Percentiles rank a stretch among this genome's conserved stretches.
These are phyloP conservation scores for Rhinopomastus cyanomelas DNA, from an alignment of 2,113 vertebrate genomes.

Conservation along the genomic window DNA sequence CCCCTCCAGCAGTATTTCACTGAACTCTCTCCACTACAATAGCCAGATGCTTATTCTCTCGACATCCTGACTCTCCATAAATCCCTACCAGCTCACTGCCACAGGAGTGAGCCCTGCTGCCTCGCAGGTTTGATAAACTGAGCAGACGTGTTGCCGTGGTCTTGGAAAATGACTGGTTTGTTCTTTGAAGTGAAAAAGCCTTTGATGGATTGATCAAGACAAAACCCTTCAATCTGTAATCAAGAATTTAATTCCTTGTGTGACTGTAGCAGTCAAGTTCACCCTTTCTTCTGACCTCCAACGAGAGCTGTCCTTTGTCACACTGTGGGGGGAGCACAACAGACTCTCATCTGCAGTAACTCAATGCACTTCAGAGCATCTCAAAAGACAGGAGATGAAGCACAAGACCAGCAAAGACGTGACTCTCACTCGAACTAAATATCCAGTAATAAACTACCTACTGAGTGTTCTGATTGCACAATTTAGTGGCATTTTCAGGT, in stretches of 20 bases:
- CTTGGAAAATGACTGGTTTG: not conserved
- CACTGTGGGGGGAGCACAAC: no score
- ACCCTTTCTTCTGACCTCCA: not conserved
- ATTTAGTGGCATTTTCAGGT: not conserved
- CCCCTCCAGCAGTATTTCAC: not conserved
- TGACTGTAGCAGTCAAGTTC: not conserved
- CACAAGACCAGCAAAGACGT: not conserved
- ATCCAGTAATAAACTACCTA: not conserved
- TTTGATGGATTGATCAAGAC: not conserved
- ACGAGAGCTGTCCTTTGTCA: no score
- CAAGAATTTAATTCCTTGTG: not conserved
- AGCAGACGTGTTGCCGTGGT: not conserved
- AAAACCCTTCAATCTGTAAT: not conserved
- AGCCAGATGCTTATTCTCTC: not conserved
- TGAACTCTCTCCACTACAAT: not conserved
- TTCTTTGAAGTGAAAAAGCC: not conserved
- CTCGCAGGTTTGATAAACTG: not conserved
- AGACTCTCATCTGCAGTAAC: not conserved
- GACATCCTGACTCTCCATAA: not conserved
- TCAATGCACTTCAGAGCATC: not conserved
- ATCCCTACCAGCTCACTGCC: not conserved
- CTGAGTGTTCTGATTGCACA: not conserved
- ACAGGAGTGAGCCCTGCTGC: not conserved
- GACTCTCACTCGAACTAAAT: not conserved
- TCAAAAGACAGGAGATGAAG: not conserved